These are phyloP conservation scores for Vimba vimba DNA, from an alignment of 2,113 vertebrate species.

Conservation along the genomic window DNA sequence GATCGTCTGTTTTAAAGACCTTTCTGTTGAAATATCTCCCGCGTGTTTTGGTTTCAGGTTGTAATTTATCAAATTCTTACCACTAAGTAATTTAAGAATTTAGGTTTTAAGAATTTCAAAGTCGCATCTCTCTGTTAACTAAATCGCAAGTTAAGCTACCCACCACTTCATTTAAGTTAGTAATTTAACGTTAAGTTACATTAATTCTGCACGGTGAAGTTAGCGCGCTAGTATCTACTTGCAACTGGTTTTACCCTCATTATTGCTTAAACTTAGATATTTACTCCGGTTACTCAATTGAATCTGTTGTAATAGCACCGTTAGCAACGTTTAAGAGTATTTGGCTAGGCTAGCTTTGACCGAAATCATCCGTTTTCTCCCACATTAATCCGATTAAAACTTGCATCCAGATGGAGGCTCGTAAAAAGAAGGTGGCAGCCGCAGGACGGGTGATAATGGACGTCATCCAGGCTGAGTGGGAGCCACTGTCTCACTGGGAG, in stretches of 20 bases:
- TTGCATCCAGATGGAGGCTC: constrained; percentile 48
- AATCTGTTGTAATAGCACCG: neutral
- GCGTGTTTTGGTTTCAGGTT: neutral
- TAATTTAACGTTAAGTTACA: neutral
- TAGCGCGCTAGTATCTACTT: neutral
- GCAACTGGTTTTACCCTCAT: neutral
- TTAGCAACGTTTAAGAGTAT: neutral
- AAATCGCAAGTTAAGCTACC: neutral
- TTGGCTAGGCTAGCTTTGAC: neutral
- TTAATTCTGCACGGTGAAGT: neutral
- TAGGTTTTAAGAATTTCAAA: neutral
- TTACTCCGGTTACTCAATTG: neutral
- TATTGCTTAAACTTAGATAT: neutral
- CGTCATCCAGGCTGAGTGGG: constrained; percentile 74
- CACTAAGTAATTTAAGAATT: too few relatives aligned
- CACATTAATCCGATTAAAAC: neutral
- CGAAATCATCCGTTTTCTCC: neutral
- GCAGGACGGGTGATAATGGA: constrained; percentile 72
- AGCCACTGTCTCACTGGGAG: constrained; percentile 71
- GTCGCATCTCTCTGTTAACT: neutral
- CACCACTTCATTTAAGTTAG: neutral
- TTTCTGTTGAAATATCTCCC: neutral
- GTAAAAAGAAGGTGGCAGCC: constrained; percentile 53
- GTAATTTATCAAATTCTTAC: neutral
- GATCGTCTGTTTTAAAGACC: neutral